Base-by-base conservation (phyloP, 2,888 invertebrate genomes). In the Melangyna quadrimaculata region DNA sequence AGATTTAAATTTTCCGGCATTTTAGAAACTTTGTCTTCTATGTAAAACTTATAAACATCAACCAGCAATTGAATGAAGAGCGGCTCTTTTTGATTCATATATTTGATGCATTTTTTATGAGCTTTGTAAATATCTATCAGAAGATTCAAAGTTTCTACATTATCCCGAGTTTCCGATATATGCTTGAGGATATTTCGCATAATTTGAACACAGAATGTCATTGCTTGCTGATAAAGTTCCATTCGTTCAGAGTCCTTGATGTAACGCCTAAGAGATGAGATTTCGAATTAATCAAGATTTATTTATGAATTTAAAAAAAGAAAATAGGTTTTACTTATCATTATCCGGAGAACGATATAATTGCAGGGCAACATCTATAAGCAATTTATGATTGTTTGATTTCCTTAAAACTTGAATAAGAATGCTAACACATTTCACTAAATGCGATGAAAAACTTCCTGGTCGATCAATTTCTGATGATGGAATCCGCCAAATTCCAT, bases 401-500 rank as follows among this genome's bases (percentile, higher is more conserved):
- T 96, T 95, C 88, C 95, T 94, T 48, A 98, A 92, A 80, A 98
- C 94, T 91, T 97, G 96, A 92, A 98, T 94, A 7, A 98, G 93
- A 37, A 98, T 94, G 24, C 95, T 94, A 2, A 98, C 95, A 87
- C 97, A 96, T 78, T 97, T 95, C 87, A 95, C 96, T 95, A 98
- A 96, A 90, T 98, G 98, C 40, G 97, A 95, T 0, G 97, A 96
- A 90, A 99, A 97, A 87, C 97, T 96, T 3, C 98, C 98, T 0
- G 97, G 95, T 82, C 98, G 94, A 90, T 98, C 98, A 51, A 98
- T 96, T 93, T 99, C 98, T 78, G 94, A 94, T 2, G 95, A 94
- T 0, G 98, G 98, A 90, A 98, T 97, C 88, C 97, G 94, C 98
- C 98, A 98, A 75, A 98, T 96, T 61, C 98, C 96, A 93, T 97